Conservation (phyloP, 2,888 invertebrate species). For the Euzophera pinguis region DNA sequence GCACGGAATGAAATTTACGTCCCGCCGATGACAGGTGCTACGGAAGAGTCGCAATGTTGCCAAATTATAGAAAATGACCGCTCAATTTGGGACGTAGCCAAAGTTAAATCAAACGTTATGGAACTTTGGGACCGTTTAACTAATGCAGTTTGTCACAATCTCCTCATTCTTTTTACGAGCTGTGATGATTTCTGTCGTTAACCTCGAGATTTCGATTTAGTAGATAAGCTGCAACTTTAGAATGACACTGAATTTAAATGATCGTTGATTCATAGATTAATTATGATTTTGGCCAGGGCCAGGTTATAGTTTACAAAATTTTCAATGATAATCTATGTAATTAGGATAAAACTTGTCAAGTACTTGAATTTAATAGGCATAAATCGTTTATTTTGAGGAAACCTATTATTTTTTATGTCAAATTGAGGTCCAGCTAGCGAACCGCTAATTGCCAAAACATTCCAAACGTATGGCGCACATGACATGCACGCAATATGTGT, state of each 20-base stretch:
- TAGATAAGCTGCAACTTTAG: too few relatives aligned
- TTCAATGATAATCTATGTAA: slow-evolving; percentile 16
- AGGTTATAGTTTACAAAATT: too few relatives aligned
- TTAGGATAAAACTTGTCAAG: neutral
- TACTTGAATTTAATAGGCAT: neutral
- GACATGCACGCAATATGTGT: slow-evolving; percentile 69
- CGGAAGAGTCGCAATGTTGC: slow-evolving; percentile 49
- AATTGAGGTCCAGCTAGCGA: neutral
- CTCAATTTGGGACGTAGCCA: slow-evolving; percentile 60
- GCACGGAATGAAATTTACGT: slow-evolving; percentile 32
- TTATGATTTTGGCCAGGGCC: too few relatives aligned
- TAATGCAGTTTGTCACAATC: slow-evolving; percentile 29
- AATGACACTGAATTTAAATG: too few relatives aligned
- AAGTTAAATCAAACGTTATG: slow-evolving; percentile 25
- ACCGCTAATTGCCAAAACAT: slow-evolving; percentile 47
- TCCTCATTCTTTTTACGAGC: slow-evolving; percentile 3
- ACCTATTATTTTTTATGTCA: neutral
- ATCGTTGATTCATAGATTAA: too few relatives aligned
- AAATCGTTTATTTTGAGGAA: neutral
- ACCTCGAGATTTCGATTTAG: too few relatives aligned
- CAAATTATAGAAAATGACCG: slow-evolving; percentile 60
- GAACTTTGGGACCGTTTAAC: slow-evolving; percentile 17
- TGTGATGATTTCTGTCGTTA: too few relatives aligned
- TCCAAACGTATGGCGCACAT: slow-evolving; percentile 43
- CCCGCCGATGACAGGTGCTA: slow-evolving; percentile 50